These are phyloP conservation scores for Muschampia plurimacula DNA, from an alignment of 2,888 invertebrate genomes.

Conservation along the genomic window DNA sequence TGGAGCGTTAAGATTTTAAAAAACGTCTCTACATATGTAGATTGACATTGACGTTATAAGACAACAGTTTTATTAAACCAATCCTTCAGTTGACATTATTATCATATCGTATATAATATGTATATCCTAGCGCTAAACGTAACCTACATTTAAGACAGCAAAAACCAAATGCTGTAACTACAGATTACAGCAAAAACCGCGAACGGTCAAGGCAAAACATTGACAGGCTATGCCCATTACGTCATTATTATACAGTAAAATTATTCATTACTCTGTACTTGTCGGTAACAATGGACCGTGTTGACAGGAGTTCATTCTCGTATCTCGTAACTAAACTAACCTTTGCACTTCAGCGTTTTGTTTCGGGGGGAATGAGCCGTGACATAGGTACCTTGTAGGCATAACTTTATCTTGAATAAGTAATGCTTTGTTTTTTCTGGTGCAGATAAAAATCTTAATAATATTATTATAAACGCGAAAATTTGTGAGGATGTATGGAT, in stretches of 20 bases:
- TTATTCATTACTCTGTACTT: constrained; percentile 1
- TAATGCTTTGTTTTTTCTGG: too few species aligned
- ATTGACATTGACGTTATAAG: too few species aligned
- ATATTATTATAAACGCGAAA: too few species aligned
- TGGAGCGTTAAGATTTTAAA: too few species aligned
- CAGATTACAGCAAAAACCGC: neutral
- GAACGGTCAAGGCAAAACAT: neutral
- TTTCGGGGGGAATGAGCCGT: too few species aligned
- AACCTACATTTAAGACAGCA: neutral
- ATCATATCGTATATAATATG: too few species aligned
- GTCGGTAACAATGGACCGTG: neutral
- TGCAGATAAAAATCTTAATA: too few species aligned
- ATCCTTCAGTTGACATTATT: too few species aligned
- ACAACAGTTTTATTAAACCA: too few species aligned
- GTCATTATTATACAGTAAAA: neutral
- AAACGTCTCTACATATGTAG: too few species aligned
- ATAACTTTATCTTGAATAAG: too few species aligned
- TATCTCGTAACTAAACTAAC: neutral
- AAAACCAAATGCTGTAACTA: neutral
- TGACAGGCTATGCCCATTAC: neutral
- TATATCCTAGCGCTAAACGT: neutral
- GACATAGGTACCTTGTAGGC: neutral
- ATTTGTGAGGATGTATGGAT: too few species aligned
- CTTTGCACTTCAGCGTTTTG: neutral
- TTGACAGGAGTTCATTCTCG: neutral